Evolutionary conservation across 2,113 vertebrate species (phyloP).

Genomic region (Larimichthys polyactis): DNA sequence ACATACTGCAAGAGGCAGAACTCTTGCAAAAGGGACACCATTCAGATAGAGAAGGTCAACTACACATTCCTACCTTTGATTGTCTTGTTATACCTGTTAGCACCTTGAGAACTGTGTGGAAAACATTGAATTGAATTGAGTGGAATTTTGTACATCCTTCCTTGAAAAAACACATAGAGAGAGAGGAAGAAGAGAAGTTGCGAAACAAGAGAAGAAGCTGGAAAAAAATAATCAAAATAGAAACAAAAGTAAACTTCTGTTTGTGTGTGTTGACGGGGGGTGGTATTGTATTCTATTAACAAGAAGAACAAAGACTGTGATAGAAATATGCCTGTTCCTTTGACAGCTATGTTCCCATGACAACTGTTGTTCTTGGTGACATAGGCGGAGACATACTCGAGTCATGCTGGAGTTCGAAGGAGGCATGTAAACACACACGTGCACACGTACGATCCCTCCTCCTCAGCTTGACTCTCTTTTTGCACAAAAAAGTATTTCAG

Average conservation of each 20-base stretch:
- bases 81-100: neutral
- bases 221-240: conserved; percentile 16
- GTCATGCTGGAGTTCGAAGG: conserved; percentile 31
- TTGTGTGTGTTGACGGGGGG: neutral
- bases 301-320: conserved; percentile 63
- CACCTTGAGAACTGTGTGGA: neutral
- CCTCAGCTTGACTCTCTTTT: conserved; percentile 53
- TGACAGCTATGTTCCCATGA: conserved; percentile 77
- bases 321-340: conserved; percentile 72
- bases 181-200: neutral
- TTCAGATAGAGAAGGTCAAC: neutral
- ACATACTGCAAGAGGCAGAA: neutral
- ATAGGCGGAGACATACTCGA: conserved; percentile 60
- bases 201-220: neutral
- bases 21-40: neutral
- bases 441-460: conserved; percentile 25
- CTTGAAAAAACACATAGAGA: neutral
- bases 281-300: conserved; percentile 59
- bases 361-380: conserved; percentile 69
- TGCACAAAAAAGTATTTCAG: conserved; percentile 59
- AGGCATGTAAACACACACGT: conserved; percentile 51
- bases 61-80: neutral
- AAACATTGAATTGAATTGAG: neutral
- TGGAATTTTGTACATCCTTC: neutral
- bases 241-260: conserved; percentile 46